A percentile compares a stretch with the other conserved stretches of the same genome.
phyloP scores from a whole-genome alignment of 2,113 vertebrate genomes.

The Acrocephalus arundinaceus region DNA sequence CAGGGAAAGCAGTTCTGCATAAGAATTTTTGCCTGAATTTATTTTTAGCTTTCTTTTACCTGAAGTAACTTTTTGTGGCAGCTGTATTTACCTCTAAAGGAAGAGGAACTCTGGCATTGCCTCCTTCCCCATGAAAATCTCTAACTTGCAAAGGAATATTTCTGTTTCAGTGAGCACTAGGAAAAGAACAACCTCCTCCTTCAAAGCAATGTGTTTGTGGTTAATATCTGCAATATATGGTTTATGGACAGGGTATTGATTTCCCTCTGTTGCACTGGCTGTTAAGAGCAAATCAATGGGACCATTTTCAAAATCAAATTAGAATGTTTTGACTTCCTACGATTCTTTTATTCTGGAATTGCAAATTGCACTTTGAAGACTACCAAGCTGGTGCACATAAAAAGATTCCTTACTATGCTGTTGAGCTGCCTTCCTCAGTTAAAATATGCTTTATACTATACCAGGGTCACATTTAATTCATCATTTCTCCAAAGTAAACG shows the following conservation, averaged over 20 bases:
- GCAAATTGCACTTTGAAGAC: neutral
- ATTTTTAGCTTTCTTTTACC: slow-evolving; percentile 11
- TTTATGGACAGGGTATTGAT: neutral
- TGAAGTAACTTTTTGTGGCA: neutral
- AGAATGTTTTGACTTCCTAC: neutral
- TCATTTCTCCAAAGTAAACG: neutral
- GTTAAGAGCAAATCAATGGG: slow-evolving; percentile 34
- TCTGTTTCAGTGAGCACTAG: neutral
- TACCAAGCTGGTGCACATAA: neutral
- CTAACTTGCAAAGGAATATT: neutral
- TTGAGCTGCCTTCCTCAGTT: neutral
- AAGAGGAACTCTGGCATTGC: neutral
- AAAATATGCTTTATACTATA: neutral
- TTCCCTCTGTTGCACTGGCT: neutral
- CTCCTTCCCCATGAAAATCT: neutral
- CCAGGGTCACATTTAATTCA: neutral
- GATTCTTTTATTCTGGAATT: neutral
- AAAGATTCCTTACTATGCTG: neutral
- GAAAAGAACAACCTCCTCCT: neutral
- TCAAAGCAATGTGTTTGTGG: neutral
- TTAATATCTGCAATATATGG: neutral
- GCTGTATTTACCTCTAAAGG: neutral
- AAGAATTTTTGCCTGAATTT: neutral
- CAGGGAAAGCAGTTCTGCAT: neutral
- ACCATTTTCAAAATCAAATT: slow-evolving; percentile 4